Conservation (phyloP, 2,797 vertebrate species). For the Notamacropus eugenii region DNA sequence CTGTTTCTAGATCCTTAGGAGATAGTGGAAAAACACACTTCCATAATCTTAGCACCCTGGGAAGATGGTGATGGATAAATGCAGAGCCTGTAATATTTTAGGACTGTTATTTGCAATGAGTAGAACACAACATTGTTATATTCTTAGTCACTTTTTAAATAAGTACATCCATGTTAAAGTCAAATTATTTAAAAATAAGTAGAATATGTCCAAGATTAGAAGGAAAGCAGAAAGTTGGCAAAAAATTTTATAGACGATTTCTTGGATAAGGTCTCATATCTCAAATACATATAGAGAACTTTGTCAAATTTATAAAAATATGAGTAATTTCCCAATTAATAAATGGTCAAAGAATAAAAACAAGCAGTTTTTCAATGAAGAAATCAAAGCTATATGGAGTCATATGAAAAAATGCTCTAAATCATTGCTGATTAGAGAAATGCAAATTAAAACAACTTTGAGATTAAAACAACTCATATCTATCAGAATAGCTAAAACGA, state of each 20-base stretch:
- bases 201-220: neutral
- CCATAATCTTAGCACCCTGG: slow-evolving; percentile 91
- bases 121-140: slow-evolving; percentile 8
- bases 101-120: slow-evolving; percentile 32
- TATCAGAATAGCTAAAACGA: neutral
- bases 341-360: neutral
- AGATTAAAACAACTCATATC: neutral
- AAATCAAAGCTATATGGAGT: neutral
- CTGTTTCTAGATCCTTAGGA: slow-evolving; percentile 91
- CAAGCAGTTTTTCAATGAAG: neutral
- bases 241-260: neutral
- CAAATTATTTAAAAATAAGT: neutral
- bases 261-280: neutral
- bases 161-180: neutral
- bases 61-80: slow-evolving; percentile 90
- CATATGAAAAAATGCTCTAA: neutral
- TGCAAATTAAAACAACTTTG: neutral
- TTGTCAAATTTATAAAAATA: neutral
- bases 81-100: slow-evolving; percentile 87
- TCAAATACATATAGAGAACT: neutral
- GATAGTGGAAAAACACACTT: slow-evolving; percentile 92
- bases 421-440: neutral
- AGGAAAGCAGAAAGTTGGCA: neutral
- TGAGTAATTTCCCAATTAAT: neutral
- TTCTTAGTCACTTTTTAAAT: slow-evolving; percentile 19